Conservation (phyloP, 1,140 invertebrate species). For the Pseudobourletiella spinata region DNA sequence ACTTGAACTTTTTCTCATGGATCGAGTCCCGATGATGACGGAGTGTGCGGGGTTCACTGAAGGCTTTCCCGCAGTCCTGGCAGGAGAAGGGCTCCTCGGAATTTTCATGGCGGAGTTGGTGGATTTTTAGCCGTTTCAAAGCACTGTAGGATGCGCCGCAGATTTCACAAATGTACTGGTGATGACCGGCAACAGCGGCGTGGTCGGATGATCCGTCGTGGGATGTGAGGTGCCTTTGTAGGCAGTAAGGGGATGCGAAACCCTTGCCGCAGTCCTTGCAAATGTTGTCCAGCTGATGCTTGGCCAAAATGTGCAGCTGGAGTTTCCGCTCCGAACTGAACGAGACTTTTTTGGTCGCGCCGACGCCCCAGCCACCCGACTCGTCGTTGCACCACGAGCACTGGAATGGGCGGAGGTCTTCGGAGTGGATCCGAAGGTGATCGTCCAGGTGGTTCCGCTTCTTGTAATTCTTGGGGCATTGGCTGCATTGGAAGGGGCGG, state of each 20-base stretch:
- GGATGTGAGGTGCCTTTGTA: background rate
- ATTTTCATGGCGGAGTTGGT: background rate
- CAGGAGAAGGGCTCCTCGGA: background rate
- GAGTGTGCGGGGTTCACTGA: background rate
- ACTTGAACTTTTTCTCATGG: background rate
- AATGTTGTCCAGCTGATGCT: background rate
- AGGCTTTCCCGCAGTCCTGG: background rate
- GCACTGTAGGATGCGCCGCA: background rate
- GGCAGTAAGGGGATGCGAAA: background rate
- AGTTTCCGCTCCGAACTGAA: background rate
- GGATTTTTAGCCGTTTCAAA: background rate
- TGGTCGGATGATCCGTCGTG: background rate
- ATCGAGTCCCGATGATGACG: background rate
- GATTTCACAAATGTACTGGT: background rate
- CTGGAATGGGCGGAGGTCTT: background rate
- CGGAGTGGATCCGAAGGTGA: background rate
- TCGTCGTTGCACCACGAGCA: background rate
- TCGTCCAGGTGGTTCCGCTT: background rate
- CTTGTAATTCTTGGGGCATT: background rate
- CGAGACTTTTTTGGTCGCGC: too few species aligned
- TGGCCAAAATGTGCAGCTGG: background rate
- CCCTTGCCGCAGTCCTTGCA: background rate
- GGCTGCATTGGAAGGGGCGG: background rate
- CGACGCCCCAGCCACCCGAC: too few species aligned
- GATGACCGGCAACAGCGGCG: too few species aligned